Conservation (phyloP, 2,797 vertebrate species). For the Anas bernieri region DNA sequence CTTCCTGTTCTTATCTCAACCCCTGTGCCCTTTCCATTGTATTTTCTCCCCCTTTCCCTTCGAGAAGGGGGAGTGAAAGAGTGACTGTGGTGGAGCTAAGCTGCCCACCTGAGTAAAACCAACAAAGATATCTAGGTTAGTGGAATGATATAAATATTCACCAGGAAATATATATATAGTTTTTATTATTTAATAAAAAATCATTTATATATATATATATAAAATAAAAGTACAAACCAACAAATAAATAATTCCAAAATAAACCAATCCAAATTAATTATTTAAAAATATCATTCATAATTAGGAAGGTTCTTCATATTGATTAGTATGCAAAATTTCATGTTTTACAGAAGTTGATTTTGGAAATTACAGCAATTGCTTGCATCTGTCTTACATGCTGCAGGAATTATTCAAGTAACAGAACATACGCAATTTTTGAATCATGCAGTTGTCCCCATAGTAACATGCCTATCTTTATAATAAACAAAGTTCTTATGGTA, state of each 20-base stretch:
- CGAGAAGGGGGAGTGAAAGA: too few species aligned
- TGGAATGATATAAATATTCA: neutral
- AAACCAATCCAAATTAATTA: neutral
- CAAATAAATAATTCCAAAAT: neutral
- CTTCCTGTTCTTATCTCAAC: too few species aligned
- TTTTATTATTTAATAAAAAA: too few species aligned
- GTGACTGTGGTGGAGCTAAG: too few species aligned
- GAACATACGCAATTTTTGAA: neutral
- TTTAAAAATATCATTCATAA: neutral
- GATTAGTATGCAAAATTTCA: neutral
- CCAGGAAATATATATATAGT: neutral
- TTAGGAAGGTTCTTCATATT: neutral
- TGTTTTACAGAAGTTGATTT: neutral
- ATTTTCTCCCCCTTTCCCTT: too few species aligned
- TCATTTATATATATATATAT: neutral
- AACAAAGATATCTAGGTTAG: neutral
- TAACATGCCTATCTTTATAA: conserved; percentile 19
- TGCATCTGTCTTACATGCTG: neutral
- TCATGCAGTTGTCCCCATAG: conserved; percentile 24
- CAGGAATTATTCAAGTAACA: neutral
- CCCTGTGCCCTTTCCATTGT: too few species aligned
- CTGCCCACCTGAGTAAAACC: too few species aligned
- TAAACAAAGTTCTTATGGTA: neutral
- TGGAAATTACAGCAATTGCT: neutral
- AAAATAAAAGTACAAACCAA: neutral